These are phyloP conservation scores for Agrochola macilenta DNA, from an alignment of 2,888 invertebrate genomes.

Conservation along the genomic window DNA sequence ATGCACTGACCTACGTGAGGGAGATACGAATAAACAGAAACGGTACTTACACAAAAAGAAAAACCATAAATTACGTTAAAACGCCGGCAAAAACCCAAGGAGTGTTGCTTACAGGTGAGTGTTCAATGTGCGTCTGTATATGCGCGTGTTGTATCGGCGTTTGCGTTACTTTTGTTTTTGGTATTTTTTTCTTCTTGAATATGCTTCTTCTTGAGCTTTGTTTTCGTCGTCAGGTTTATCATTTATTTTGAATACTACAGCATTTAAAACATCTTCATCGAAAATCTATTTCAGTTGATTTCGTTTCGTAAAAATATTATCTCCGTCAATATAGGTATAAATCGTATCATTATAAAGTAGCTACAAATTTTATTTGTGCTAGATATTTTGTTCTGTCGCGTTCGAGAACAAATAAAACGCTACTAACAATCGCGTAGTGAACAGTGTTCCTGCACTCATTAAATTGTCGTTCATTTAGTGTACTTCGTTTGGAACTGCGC, in stretches of 20 bases:
- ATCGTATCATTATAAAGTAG: background rate
- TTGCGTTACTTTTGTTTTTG: conserved; percentile 5
- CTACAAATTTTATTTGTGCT: background rate
- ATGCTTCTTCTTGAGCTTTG: background rate
- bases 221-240: background rate
- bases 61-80: conserved; percentile 87
- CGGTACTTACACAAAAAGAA: conserved; percentile 77
- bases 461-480: conserved; percentile 84
- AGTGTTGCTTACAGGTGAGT: conserved; percentile 71
- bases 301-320: background rate
- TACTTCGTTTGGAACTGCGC: conserved; percentile 81
- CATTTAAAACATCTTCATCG: background rate
- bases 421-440: conserved; percentile 65
- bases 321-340: background rate
- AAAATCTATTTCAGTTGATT: background rate
- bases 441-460: conserved; percentile 72
- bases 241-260: background rate
- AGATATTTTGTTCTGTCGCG: background rate
- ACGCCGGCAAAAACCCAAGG: conserved; percentile 80
- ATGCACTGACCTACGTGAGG: conserved; percentile 78
- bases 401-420: conserved; percentile 3
- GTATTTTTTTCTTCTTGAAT: background rate
- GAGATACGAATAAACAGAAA: conserved; percentile 75
- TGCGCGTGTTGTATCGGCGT: conserved; percentile 25
- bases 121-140: conserved; percentile 62